These are phyloP conservation scores for Porites evermanni DNA, from an alignment of 92 coral and sea anemone genomes.

Conservation along the genomic window DNA sequence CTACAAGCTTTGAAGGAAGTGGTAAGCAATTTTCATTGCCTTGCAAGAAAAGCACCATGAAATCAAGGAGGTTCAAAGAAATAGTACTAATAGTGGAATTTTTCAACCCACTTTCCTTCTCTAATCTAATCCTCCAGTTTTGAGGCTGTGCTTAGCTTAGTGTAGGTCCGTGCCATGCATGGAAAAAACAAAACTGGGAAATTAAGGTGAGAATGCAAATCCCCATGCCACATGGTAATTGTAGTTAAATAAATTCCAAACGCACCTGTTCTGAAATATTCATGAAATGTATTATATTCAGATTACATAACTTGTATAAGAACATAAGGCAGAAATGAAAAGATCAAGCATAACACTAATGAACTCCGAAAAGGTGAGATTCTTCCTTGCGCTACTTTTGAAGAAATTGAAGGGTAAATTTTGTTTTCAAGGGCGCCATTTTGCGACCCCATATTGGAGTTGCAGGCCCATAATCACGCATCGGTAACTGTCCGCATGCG, in stretches of 20 bases:
- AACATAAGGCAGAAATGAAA: no score
- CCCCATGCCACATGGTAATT: constrained; percentile 7
- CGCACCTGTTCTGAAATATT: background rate
- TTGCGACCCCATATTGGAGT: background rate
- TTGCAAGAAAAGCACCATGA: constrained; percentile 22
- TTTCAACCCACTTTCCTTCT: constrained; percentile 10
- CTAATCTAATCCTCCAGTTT: constrained; percentile 18
- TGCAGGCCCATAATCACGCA: background rate
- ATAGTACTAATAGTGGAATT: constrained; percentile 10
- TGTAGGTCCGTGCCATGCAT: constrained; percentile 17
- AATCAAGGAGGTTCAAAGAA: constrained; percentile 16
- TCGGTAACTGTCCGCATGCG: background rate
- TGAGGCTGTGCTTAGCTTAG: constrained; percentile 8
- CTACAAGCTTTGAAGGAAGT: constrained; percentile 3
- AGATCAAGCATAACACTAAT: no score
- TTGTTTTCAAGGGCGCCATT: background rate
- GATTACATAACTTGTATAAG: no score
- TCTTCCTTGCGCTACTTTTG: background rate
- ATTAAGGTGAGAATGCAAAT: constrained; percentile 12
- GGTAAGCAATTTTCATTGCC: constrained; percentile 18
- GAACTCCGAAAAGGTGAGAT: no score
- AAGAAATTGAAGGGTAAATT: background rate
- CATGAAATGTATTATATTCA: no score
- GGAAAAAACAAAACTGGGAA: constrained; percentile 3
- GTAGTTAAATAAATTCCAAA: constrained; percentile 13